A percentile compares a stretch with the other conserved stretches of the same genome.
These are phyloP conservation scores for Phyto melanocephala DNA, from an alignment of 2,888 invertebrate genomes.

Conservation along the genomic window DNA sequence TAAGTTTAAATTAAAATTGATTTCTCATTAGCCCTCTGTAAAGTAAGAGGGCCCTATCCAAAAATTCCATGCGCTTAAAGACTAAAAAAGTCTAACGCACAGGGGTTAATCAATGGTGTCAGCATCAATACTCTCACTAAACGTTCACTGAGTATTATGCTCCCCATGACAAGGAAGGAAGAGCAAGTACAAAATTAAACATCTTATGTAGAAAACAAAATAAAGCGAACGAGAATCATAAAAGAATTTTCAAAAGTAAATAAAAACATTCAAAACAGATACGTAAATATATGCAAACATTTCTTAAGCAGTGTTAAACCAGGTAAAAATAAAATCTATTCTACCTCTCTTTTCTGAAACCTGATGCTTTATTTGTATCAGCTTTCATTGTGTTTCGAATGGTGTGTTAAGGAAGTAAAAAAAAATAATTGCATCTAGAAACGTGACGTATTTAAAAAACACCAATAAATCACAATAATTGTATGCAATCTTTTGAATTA, in stretches of 20 bases:
- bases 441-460: conserved; percentile 36
- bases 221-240: conserved; percentile 70
- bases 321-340: not conserved
- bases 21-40: conserved; percentile 74
- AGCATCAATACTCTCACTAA: conserved; percentile 92
- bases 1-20: not conserved
- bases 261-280: not conserved
- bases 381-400: not conserved
- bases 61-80: conserved; percentile 87
- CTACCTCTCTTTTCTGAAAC: not conserved
- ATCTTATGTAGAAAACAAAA: conserved; percentile 27
- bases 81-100: conserved; percentile 66
- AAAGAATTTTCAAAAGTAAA: not conserved
- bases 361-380: not conserved
- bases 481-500: conserved; percentile 9
- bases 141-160: conserved; percentile 92
- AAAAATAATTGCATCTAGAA: not conserved
- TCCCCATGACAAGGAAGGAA: conserved; percentile 90
- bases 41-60: conserved; percentile 86
- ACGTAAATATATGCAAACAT: conserved; percentile 28
- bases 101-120: conserved; percentile 81
- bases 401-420: not conserved
- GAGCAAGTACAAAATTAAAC: conserved; percentile 56
- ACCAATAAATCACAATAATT: conserved; percentile 27
- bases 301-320: not conserved